phyloP scores from a whole-genome alignment of 2,113 vertebrate species.

The Pteropus alecto region DNA sequence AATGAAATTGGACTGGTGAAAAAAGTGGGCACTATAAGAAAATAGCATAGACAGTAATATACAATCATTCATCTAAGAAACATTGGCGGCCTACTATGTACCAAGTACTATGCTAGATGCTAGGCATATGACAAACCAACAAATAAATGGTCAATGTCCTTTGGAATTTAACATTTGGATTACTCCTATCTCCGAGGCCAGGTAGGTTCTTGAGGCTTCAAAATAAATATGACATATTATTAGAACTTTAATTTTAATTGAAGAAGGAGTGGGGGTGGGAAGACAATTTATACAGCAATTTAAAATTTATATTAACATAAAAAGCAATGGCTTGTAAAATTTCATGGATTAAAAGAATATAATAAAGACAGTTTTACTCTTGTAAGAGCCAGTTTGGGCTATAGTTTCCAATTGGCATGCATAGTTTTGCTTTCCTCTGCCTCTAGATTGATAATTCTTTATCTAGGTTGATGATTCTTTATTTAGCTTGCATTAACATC shows the following conservation, averaged over 20 bases:
- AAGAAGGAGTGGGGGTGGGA: background rate
- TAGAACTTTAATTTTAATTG: slow-evolving; percentile 13
- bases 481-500: background rate
- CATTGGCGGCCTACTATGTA: background rate
- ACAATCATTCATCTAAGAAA: background rate
- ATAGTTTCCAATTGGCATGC: background rate
- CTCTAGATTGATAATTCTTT: background rate
- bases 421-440: background rate
- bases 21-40: background rate
- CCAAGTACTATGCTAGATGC: background rate
- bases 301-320: background rate
- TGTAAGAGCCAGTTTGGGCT: background rate
- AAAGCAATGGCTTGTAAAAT: background rate
- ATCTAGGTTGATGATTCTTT: too few relatives aligned
- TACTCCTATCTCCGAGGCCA: background rate
- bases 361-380: background rate
- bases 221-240: background rate
- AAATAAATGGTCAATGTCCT: background rate
- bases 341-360: background rate
- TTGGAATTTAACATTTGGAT: background rate
- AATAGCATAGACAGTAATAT: background rate
- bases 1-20: background rate
- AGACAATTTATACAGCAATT: background rate
- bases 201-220: background rate
- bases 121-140: background rate